Conservation (phyloP, 1,140 invertebrate species). For the Limonius californicus region DNA sequence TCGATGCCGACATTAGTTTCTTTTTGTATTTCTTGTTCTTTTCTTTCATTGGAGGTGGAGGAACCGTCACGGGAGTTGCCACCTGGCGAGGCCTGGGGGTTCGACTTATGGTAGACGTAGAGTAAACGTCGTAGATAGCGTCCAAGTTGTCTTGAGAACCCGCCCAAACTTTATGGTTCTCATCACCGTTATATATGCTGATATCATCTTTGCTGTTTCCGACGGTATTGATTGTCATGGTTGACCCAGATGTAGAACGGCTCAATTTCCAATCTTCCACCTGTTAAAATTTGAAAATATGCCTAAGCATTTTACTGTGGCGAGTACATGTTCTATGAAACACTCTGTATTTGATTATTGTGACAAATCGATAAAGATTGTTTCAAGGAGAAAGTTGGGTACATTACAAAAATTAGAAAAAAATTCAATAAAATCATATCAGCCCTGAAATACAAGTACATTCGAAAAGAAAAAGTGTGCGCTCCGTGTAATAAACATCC, state of each 20-base stretch:
- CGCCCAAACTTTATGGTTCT: slow-evolving; percentile 90
- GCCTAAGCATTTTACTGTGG: no score
- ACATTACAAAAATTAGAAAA: no score
- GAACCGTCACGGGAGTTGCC: slow-evolving; percentile 68
- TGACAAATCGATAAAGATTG: no score
- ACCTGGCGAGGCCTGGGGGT: slow-evolving; percentile 77
- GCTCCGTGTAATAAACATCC: no score
- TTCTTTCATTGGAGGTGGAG: slow-evolving; percentile 65
- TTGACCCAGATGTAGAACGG: slow-evolving; percentile 52
- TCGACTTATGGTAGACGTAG: slow-evolving; percentile 67
- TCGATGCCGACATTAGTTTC: slow-evolving; percentile 42
- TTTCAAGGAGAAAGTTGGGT: no score
- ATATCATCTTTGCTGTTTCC: slow-evolving; percentile 46
- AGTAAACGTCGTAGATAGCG: slow-evolving; percentile 68
- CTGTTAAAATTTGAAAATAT: slow-evolving; percentile 25
- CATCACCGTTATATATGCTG: slow-evolving; percentile 77
- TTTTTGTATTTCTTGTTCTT: slow-evolving; percentile 56
- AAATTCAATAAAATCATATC: no score
- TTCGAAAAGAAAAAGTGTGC: no score
- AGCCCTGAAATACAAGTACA: no score
- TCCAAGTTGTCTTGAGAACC: slow-evolving; percentile 70
- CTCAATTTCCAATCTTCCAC: slow-evolving; percentile 54
- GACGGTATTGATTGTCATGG: slow-evolving; percentile 56
- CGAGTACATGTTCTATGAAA: no score
- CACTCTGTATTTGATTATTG: no score